These are phyloP conservation scores for Rotaria sp. DNA, from an alignment of 2,888 invertebrate species.

Conservation along the genomic window DNA sequence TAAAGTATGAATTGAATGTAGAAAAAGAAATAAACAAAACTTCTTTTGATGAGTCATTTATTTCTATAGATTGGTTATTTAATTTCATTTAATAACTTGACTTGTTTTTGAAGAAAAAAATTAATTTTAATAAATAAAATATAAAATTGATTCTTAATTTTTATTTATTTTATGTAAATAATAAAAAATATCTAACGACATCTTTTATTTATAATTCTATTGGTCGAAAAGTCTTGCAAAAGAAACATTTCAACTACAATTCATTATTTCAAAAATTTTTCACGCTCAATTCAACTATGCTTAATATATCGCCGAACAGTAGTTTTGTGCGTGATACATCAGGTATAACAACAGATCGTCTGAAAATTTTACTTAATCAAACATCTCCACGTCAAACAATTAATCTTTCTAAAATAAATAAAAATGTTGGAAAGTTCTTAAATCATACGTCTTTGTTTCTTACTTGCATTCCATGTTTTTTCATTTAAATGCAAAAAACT, in stretches of 20 bases:
- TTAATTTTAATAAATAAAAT: neutral
- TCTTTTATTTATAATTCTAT: neutral
- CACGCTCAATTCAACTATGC: neutral
- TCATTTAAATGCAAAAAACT: neutral
- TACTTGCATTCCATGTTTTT: neutral
- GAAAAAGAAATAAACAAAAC: neutral
- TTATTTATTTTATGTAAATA: neutral
- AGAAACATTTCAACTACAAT: neutral
- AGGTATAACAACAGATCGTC: constrained; percentile 11
- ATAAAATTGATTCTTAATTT: neutral
- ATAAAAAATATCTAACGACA: neutral
- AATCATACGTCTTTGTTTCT: neutral
- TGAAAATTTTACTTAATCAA: neutral
- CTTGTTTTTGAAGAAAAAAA: neutral
- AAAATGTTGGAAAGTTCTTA: neutral
- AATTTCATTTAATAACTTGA: neutral
- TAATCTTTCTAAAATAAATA: neutral
- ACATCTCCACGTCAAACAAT: constrained; percentile 1
- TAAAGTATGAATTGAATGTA: neutral
- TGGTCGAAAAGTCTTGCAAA: neutral
- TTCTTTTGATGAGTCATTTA: neutral
- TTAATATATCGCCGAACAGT: neutral
- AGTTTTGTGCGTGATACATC: constrained; percentile 12
- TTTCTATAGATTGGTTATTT: neutral
- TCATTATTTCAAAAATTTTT: too few relatives aligned